A percentile compares a stretch with the other conserved stretches of the same genome.
Evolutionary conservation across 2,113 vertebrate genomes (phyloP).

Genomic region (Hyperopisus bebe): DNA sequence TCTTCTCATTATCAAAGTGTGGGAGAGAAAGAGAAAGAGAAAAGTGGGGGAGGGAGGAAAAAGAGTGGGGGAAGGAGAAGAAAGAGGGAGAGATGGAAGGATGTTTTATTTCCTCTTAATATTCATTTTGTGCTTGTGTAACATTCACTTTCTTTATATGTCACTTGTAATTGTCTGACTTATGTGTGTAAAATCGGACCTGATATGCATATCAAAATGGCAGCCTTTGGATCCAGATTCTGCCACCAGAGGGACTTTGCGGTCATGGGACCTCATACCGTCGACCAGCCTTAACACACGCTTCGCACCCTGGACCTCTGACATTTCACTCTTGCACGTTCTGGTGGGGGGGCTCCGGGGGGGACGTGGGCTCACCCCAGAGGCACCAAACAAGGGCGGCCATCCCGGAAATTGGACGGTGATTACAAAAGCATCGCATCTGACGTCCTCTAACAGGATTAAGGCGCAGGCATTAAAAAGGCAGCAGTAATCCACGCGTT

Average conservation of each 20-base stretch:
- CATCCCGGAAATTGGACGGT: conserved; percentile 28
- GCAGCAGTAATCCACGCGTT: conserved; percentile 61
- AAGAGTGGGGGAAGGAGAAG: not conserved
- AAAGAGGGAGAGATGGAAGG: not conserved
- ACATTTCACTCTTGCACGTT: not conserved
- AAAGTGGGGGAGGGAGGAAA: not conserved
- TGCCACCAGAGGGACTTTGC: not conserved
- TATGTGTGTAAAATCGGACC: not conserved
- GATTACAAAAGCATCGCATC: conserved; percentile 62
- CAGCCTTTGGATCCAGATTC: not conserved
- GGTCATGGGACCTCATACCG: not conserved
- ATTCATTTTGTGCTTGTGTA: not conserved
- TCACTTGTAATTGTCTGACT: not conserved
- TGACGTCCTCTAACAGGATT: conserved; percentile 64
- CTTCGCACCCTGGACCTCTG: not conserved
- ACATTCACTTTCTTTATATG: not conserved
- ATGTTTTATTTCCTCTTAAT: not conserved
- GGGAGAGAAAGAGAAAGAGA: not conserved
- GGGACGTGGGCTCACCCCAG: not conserved
- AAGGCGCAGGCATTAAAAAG: conserved; percentile 54
- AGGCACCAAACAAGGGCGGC: not conserved
- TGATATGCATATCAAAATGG: not conserved
- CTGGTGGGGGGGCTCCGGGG: not conserved
- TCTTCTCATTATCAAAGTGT: not conserved
- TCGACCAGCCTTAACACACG: not conserved